Conservation (phyloP, 2,797 vertebrate genomes). For the Euphonia xanthogaster region DNA sequence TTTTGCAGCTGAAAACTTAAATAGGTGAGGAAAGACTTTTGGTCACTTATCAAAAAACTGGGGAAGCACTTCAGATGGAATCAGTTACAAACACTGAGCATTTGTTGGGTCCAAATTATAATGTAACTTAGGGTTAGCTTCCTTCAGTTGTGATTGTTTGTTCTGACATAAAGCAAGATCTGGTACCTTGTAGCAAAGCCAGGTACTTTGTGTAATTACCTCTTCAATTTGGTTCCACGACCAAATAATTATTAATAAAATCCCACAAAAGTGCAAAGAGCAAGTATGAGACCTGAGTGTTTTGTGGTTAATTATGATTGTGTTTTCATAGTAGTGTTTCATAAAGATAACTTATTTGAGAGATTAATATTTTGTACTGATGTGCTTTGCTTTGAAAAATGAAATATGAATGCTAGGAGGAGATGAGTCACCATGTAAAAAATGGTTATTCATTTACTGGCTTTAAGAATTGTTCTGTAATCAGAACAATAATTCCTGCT, state of each 20-base stretch:
- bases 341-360: background rate
- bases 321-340: background rate
- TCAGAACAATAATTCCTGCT: conserved; percentile 18
- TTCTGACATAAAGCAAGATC: background rate
- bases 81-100: background rate
- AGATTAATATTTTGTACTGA: background rate
- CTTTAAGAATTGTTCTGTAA: background rate
- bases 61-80: background rate
- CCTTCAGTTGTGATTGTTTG: background rate
- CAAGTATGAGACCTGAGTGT: background rate
- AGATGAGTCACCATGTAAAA: background rate
- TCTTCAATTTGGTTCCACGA: background rate
- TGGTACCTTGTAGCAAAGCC: background rate
- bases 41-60: background rate
- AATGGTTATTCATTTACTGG: background rate
- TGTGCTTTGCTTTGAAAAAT: background rate
- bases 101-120: background rate
- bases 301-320: background rate
- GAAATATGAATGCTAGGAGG: background rate
- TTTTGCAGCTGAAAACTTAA: background rate
- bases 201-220: background rate
- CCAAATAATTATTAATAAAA: background rate
- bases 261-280: background rate
- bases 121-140: background rate
- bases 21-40: background rate